A percentile compares a stretch with the other conserved stretches of the same genome.
Conservation (phyloP, 35 echinoderm and acorn worm genomes). For the Ophioderma brevispina region DNA sequence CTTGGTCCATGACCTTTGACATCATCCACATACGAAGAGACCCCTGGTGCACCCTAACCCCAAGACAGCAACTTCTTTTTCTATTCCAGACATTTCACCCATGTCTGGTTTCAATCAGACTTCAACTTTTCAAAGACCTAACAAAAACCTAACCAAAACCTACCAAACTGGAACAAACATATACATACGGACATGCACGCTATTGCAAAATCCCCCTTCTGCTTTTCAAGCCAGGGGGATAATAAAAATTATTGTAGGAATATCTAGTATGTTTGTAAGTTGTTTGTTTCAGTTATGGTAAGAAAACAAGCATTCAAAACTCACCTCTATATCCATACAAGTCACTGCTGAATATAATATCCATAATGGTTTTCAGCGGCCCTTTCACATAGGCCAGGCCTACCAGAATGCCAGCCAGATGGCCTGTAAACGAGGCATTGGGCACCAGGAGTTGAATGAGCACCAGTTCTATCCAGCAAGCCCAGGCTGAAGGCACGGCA, state of each 20-base stretch:
- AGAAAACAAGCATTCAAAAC: constrained; percentile 16
- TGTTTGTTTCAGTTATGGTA: constrained; percentile 9
- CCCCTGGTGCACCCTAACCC: too few species aligned
- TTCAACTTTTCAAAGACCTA: background rate
- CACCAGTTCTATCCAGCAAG: constrained; percentile 94
- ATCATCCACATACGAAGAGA: too few species aligned
- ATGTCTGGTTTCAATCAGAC: too few species aligned
- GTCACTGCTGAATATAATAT: constrained; percentile 22
- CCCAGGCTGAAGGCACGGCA: constrained; percentile 83
- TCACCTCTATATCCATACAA: background rate
- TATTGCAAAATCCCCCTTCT: too few species aligned
- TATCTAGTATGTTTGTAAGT: background rate
- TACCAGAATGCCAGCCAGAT: constrained; percentile 92
- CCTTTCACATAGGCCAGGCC: constrained; percentile 90
- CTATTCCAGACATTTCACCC: background rate
- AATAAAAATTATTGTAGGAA: too few species aligned
- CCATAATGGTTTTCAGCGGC: constrained; percentile 82
- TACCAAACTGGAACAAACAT: too few species aligned
- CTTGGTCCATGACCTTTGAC: too few species aligned
- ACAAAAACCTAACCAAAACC: background rate
- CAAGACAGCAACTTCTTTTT: too few species aligned
- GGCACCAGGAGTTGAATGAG: constrained; percentile 90
- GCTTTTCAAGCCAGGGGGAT: too few species aligned
- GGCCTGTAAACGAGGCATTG: constrained; percentile 89
- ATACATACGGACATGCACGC: too few species aligned